Evolutionary conservation across 2,113 vertebrate genomes (phyloP), one percentile per base, ranked within the genome.

Genomic region (Thalassarche chlororhynchos): DNA sequence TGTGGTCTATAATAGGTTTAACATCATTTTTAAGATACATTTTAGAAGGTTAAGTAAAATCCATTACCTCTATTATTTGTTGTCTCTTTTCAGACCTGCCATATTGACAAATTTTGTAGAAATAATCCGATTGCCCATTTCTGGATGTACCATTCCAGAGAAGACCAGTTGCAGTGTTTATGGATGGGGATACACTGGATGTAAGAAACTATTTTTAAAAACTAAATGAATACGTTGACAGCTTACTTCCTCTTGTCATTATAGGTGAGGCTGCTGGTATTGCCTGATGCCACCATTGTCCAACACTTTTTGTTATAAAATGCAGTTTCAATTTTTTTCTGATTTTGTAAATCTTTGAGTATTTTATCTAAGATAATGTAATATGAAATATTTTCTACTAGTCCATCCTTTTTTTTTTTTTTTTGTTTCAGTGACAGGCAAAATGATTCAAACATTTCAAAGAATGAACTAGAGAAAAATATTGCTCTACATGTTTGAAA

Each of bases 141-240:
- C 99, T 87, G 99, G 99, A 57, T 99, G 99, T 95, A 98, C 98
- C 66, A 99, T 99, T 97, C 99, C 98, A 91, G 99, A 99, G 93
- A 99, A 99, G 97, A 99, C 98, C 42, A 97, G 98, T 32, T 99
- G 99, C 98, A 99, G 98, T 98, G 99, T 99, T 97, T 99, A 99
- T 84, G 99, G 99, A 98, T 99, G 99, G 99, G 99, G 99, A 93
- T 99, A 99, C 88, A 99, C 99, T 94, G 99, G 99, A 99, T 99
- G 99, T 99, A 99, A 98, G 98, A 92, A 90, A 97, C 70, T 94
- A 96, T 97, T 90, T 94, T 90, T 91, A 89, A 91, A 97, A 96
- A 89, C 82, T 91, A 89, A 81, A 96, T 70, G 85, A 91, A 84
- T 93, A 71, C 52, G 11, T 93, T 95, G 91, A 72, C 85, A 96